phyloP scores from a whole-genome alignment of 1,140 invertebrate genomes.

The Sycophaga agraensis region DNA sequence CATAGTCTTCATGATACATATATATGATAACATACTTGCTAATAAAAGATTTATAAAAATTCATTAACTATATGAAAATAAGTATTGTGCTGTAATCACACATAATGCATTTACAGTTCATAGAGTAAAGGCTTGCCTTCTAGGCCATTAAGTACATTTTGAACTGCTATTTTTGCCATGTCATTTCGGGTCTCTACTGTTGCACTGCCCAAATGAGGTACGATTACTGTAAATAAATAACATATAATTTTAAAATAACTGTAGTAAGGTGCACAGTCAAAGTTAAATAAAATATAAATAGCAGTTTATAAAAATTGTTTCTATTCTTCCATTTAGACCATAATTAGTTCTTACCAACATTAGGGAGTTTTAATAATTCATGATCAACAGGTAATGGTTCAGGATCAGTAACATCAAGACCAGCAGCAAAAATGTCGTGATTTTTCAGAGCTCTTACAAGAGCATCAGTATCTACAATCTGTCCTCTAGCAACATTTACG shows the following conservation, averaged over 20 bases:
- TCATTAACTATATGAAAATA: slow-evolving; percentile 1
- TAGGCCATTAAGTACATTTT: slow-evolving; percentile 79
- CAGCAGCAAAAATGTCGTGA: slow-evolving; percentile 78
- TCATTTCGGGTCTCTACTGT: slow-evolving; percentile 73
- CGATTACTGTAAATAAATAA: slow-evolving; percentile 63
- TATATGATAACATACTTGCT: background rate
- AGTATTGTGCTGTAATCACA: background rate
- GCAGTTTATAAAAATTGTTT: no score
- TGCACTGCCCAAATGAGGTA: slow-evolving; percentile 87
- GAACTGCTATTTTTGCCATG: slow-evolving; percentile 77
- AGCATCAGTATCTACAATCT: slow-evolving; percentile 74
- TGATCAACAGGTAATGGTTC: slow-evolving; percentile 82
- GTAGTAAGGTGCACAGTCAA: no score
- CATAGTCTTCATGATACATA: background rate
- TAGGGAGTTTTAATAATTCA: slow-evolving; percentile 73
- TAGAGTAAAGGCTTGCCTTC: slow-evolving; percentile 67
- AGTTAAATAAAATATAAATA: no score
- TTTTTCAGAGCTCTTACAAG: slow-evolving; percentile 72
- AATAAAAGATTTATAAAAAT: background rate
- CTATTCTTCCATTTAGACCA: no score
- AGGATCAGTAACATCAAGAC: slow-evolving; percentile 86
- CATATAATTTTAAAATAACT: background rate
- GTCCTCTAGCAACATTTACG: slow-evolving; percentile 79
- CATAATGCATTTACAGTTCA: slow-evolving; percentile 33
- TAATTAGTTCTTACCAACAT: slow-evolving; percentile 66